phyloP scores from a whole-genome alignment of 2,888 invertebrate genomes.

The Drosophila helvetica region DNA sequence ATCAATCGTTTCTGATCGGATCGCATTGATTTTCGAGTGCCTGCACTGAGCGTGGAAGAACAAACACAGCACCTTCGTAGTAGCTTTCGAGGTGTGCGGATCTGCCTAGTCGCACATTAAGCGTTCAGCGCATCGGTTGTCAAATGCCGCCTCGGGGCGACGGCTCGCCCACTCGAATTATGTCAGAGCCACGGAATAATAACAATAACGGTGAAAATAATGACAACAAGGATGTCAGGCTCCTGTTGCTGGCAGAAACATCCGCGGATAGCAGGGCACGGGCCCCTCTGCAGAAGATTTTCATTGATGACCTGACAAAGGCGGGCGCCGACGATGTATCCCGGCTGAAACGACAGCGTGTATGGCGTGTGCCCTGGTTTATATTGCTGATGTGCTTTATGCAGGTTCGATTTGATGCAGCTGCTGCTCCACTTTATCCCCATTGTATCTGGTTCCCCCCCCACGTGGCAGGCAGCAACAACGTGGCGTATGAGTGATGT shows the following conservation, averaged over 20 bases:
- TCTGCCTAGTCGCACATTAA: constrained; percentile 54
- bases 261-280: constrained; percentile 4
- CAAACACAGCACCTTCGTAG: constrained; percentile 38
- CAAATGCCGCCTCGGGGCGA: constrained; percentile 1
- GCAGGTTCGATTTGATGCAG: constrained; percentile 64
- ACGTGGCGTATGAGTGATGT: constrained; percentile 56
- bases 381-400: constrained; percentile 70
- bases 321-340: constrained; percentile 1
- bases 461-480: constrained; percentile 9
- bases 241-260: constrained; percentile 46
- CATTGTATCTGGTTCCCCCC: constrained; percentile 7
- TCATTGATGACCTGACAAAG: constrained; percentile 65
- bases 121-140: constrained; percentile 53
- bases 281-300: constrained; percentile 58
- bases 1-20: constrained; percentile 39
- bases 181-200: constrained; percentile 42
- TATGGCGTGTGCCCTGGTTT: constrained; percentile 78
- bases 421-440: constrained; percentile 30
- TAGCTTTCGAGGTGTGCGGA: constrained; percentile 29
- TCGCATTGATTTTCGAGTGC: constrained; percentile 35
- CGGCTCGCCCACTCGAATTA: constrained; percentile 30
- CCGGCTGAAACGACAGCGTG: constrained; percentile 38
- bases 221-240: constrained; percentile 55
- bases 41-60: constrained; percentile 37
- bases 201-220: constrained; percentile 36